Evolutionary conservation across 2,888 invertebrate species (phyloP).

Genomic region (Clepsis dumicolana): DNA sequence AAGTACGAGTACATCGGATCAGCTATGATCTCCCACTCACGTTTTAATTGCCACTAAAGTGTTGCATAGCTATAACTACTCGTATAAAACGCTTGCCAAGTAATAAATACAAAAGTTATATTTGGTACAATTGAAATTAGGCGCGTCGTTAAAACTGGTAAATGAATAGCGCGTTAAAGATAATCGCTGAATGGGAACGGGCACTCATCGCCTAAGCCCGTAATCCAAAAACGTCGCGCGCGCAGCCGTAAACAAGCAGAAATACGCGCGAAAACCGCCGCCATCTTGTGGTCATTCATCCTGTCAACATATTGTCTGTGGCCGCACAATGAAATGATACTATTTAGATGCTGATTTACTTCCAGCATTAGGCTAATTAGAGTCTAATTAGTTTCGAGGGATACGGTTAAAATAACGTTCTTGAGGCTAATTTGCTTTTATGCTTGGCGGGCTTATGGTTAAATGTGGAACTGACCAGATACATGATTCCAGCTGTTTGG

Average conservation of each 20-base stretch:
- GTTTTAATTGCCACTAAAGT: conserved; percentile 80
- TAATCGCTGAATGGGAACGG: conserved; percentile 80
- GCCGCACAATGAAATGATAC: conserved; percentile 77
- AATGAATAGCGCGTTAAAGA: conserved; percentile 74
- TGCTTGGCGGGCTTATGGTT: conserved; percentile 38
- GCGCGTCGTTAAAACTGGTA: conserved; percentile 78
- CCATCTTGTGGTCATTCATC: conserved; percentile 81
- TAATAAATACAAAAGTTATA: conserved; percentile 82
- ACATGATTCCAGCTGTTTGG: conserved; percentile 27
- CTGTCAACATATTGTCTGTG: conserved; percentile 84
- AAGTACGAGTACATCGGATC: conserved; percentile 58
- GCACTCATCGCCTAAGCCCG: conserved; percentile 81
- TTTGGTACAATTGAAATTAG: conserved; percentile 85
- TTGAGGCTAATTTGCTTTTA: conserved; percentile 36
- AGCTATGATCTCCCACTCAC: conserved; percentile 61
- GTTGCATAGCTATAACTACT: conserved; percentile 57
- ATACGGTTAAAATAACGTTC: conserved; percentile 25
- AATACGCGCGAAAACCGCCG: conserved; percentile 80
- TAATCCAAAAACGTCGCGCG: conserved; percentile 80
- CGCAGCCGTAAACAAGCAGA: conserved; percentile 79
- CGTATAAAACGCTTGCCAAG: conserved; percentile 75
- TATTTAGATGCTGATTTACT: conserved; percentile 81
- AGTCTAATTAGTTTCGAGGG: conserved; percentile 74
- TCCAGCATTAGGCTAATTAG: conserved; percentile 80
- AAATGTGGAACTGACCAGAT: conserved; percentile 29